Percentiles rank a stretch among this genome's conserved stretches.
phyloP scores from a whole-genome alignment of 2,888 invertebrate species.

The Oligia strigilis region DNA sequence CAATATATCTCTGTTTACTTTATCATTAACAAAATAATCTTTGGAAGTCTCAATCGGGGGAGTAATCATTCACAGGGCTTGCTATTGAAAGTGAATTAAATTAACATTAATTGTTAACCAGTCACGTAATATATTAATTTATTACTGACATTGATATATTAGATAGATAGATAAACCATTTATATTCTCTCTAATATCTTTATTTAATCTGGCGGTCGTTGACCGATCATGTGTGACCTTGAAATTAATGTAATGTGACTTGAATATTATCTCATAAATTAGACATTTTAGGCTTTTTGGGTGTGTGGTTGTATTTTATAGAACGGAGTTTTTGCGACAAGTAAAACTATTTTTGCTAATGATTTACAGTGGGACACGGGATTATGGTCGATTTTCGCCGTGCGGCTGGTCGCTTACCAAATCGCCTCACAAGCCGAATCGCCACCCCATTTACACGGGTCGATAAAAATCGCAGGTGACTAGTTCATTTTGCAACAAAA shows the following conservation, averaged over 20 bases:
- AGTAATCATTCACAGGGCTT: conserved; percentile 19
- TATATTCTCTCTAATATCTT: conserved; percentile 25
- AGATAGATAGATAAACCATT: too few relatives aligned
- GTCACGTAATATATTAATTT: conserved; percentile 34
- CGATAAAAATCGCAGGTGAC: neutral
- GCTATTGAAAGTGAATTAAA: conserved; percentile 56
- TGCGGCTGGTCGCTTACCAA: neutral
- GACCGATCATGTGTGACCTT: conserved; percentile 18
- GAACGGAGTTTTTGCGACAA: neutral
- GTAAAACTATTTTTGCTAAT: neutral
- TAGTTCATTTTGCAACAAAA: neutral
- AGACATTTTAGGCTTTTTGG: too few relatives aligned
- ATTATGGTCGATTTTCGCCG: neutral
- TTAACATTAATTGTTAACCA: conserved; percentile 36
- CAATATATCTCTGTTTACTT: neutral
- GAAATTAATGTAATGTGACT: neutral
- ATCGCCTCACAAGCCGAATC: neutral
- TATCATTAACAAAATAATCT: neutral
- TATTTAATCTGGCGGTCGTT: conserved; percentile 28
- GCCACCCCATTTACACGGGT: neutral
- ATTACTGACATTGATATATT: conserved; percentile 39
- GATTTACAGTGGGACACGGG: neutral
- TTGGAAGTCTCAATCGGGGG: conserved; percentile 28
- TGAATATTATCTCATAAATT: neutral
- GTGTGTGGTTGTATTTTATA: too few relatives aligned